Percentiles rank a stretch among this genome's conserved stretches.
Evolutionary conservation across 2,113 vertebrate genomes (phyloP).

Genomic region (Potamarius usumacintae): DNA sequence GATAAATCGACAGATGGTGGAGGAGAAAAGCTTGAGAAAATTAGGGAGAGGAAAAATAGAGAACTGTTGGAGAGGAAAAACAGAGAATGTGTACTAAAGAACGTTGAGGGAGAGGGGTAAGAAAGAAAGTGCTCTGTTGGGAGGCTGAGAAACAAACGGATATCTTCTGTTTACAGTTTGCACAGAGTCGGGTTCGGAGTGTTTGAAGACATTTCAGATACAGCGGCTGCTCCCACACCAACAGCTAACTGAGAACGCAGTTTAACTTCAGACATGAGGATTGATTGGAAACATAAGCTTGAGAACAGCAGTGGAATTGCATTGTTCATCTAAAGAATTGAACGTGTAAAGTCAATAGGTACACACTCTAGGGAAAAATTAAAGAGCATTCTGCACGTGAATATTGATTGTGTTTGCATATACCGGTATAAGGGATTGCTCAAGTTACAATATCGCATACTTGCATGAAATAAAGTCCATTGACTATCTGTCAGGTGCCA

Average conservation of each 20-base stretch:
- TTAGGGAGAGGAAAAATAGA: conserved; percentile 8
- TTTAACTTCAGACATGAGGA: conserved; percentile 28
- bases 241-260: conserved; percentile 3
- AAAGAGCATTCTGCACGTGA: conserved; percentile 40
- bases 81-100: conserved; percentile 35
- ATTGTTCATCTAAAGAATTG: conserved; percentile 43
- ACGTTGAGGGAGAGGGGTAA: conserved; percentile 1
- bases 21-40: conserved; percentile 47
- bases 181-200: not conserved
- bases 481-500: conserved; percentile 47
- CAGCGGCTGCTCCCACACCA: not conserved
- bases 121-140: conserved; percentile 33
- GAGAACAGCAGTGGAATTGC: conserved; percentile 21
- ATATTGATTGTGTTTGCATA: conserved; percentile 50
- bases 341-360: conserved; percentile 36
- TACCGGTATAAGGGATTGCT: conserved; percentile 39
- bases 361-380: conserved; percentile 47
- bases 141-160: conserved; percentile 31
- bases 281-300: conserved; percentile 39
- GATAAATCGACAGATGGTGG: conserved; percentile 59
- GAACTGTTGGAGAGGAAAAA: conserved; percentile 46
- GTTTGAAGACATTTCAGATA: not conserved
- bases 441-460: conserved; percentile 35
- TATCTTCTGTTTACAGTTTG: conserved; percentile 15
- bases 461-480: conserved; percentile 46